Percentiles rank a stretch among this genome's conserved stretches.
These are phyloP conservation scores for Microctenopoma stevenorrisi DNA, from an alignment of 2,797 vertebrate genomes.

Conservation along the genomic window DNA sequence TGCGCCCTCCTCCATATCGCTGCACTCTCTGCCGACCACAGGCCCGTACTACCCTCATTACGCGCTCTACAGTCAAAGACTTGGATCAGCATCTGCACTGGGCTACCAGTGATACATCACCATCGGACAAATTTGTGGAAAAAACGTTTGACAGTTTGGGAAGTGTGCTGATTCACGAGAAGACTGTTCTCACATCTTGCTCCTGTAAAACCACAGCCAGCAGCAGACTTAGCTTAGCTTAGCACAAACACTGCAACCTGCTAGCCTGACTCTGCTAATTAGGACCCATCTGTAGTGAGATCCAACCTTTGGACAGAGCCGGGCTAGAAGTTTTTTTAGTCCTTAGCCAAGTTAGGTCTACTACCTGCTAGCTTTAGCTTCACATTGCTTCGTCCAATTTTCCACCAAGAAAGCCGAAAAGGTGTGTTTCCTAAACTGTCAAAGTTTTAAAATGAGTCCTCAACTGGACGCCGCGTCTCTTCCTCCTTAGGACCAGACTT, in stretches of 20 bases:
- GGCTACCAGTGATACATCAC: slow-evolving; percentile 93
- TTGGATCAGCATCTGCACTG: slow-evolving; percentile 93
- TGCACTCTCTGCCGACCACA: slow-evolving; percentile 91
- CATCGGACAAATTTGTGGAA: slow-evolving; percentile 70
- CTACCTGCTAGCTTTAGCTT: slow-evolving; percentile 2
- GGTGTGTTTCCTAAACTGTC: slow-evolving; percentile 10
- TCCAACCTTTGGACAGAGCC: not conserved
- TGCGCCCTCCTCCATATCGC: slow-evolving; percentile 87
- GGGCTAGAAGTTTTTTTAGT: slow-evolving; percentile 3
- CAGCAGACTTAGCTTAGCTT: slow-evolving; percentile 17
- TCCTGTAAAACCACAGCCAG: slow-evolving; percentile 6
- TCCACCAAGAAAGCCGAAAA: not conserved
- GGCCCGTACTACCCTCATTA: slow-evolving; percentile 97
- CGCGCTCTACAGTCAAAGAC: slow-evolving; percentile 96
- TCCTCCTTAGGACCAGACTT: slow-evolving; percentile 54
- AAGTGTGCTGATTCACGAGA: slow-evolving; percentile 23
- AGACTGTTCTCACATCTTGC: not conserved
- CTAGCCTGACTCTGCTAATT: too few relatives aligned
- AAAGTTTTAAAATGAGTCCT: slow-evolving; percentile 69
- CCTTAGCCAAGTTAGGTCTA: slow-evolving; percentile 37
- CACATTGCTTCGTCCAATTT: not conserved
- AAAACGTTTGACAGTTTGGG: slow-evolving; percentile 26
- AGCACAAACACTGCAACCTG: slow-evolving; percentile 8
- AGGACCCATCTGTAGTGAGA: too few relatives aligned
- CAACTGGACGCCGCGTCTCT: slow-evolving; percentile 79